Evolutionary conservation across 2,113 vertebrate species (phyloP).

Genomic region (Chiloscyllium plagiosum): DNA sequence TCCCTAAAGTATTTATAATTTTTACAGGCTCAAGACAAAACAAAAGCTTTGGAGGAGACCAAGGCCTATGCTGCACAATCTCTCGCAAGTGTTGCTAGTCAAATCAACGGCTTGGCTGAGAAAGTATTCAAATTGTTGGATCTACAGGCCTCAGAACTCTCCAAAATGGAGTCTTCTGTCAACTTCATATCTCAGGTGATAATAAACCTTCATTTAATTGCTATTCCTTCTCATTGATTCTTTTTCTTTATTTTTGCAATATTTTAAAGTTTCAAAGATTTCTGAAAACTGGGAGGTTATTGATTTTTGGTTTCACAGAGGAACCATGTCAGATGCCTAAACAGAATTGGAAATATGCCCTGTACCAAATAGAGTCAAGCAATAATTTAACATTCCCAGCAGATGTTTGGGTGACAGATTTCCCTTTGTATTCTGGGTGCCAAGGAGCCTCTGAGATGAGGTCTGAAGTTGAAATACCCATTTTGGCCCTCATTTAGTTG

Average conservation of each 20-base stretch:
- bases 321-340: neutral
- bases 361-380: neutral
- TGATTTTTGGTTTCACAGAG: neutral
- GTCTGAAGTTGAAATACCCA: neutral
- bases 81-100: constrained; percentile 78
- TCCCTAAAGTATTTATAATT: neutral
- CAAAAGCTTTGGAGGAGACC: constrained; percentile 71
- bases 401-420: neutral
- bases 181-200: constrained; percentile 27
- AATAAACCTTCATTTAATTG: neutral
- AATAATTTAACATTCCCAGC: neutral
- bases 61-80: constrained; percentile 76
- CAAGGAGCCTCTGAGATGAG: neutral
- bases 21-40: constrained; percentile 63
- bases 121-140: constrained; percentile 70
- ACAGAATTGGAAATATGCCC: neutral
- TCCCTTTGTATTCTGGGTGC: too few species aligned
- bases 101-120: constrained; percentile 73
- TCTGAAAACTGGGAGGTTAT: neutral
- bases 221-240: neutral
- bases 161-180: constrained; percentile 59
- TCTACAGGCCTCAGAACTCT: constrained; percentile 61
- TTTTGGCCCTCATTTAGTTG: neutral
- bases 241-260: neutral
- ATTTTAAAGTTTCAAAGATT: neutral